Evolutionary conservation across 2,888 invertebrate species (phyloP), one percentile per base, ranked within the genome.

Genomic region (Drepana falcataria): DNA sequence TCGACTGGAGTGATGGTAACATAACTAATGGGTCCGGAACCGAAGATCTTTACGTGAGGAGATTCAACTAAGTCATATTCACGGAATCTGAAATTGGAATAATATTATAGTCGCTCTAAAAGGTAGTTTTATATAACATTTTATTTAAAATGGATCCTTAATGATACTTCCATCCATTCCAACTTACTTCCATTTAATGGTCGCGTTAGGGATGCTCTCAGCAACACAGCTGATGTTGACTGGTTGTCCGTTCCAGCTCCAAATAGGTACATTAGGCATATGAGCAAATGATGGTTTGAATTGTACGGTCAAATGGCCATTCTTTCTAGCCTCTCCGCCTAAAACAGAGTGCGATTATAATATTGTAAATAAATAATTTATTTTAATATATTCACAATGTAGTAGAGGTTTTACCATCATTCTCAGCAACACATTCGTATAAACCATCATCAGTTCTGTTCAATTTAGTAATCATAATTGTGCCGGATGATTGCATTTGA

Each of bases 151-250:
- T 48, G 48, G 7, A 51, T 35, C 41, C 5, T 35, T 41, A 49
- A 40, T 34, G 2, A 49, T 5, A 48, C 48, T n/a, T n/a, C n/a
- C n/a, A n/a, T n/a, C n/a, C n/a, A n/a, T n/a, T n/a, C n/a, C n/a
- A n/a, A 75, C 89, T 81, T 90, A 93, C 81, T 93, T 93, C 97
- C 97, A 98, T 74, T 94, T 94, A 66, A 98, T 96, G 4, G 97
- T 97, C 0, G 98, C 98, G 79, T 98, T 98, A 2, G 98, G 98
- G 70, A 98, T 93, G 75, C 94, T 93, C 82, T 96, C 96, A n/a
- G 97, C 97, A 49, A 96, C 91, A 77, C 98, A 98, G 58, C 95
- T 96, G 4, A 98, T 91, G 81, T 98, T 98, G 2, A 95, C 96
- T 1, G 95, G 94, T 67, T 93, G 93, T 48, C 93, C 92, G 52